Base-by-base conservation (phyloP, 2,113 vertebrate species). In the Poeciliopsis retropinna region DNA sequence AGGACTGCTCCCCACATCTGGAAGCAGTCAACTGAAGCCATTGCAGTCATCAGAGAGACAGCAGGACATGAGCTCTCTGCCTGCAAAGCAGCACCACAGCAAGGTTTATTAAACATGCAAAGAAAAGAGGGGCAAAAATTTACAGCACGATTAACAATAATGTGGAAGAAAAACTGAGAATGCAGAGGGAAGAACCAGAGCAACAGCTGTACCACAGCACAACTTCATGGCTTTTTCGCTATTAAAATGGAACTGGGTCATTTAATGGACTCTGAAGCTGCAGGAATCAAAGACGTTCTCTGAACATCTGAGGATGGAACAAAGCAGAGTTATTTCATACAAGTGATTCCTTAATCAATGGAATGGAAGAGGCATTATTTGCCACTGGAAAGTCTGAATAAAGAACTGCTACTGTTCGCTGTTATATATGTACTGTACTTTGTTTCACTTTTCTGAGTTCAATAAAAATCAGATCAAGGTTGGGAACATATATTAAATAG, bases 1-100 rank as follows among this genome's bases (percentile, higher is more conserved):
- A 70, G 75, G 80, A 78, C 60, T 1, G 68, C 27, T 83, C 73
- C 83, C 32, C 79, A 89, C 91, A 92, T 92, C 88, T 92, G 91
- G 89, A 86, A 90, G 64, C 70, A 81, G 66, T 92, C 72, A 85
- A 70, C 0, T 85, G 75, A 80, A 88, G 80, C 86, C 62, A 74
- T 86, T 85, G 76, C 81, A 70, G 79, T 73, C 73, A 79, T 77
- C 73, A 77, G 57, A 78, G 73, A 51, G 79, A 87, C 34, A 37
- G 81, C 84, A 73, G 28, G 67, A 69, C 78, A 85, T 51, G 44
- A 79, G 37, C 67, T 60, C 64, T 82, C 34, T 60, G 78, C 60
- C 84, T 82, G 65, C 78, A 86, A 72, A 78, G 64, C 68, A 78
- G 64, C 68, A 64, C 44, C 63, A 69, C 64, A 70, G 71, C 57